A percentile compares a stretch with the other conserved stretches of the same genome.
phyloP scores from a whole-genome alignment of 2,113 vertebrate genomes.

The Glareola pratincola region DNA sequence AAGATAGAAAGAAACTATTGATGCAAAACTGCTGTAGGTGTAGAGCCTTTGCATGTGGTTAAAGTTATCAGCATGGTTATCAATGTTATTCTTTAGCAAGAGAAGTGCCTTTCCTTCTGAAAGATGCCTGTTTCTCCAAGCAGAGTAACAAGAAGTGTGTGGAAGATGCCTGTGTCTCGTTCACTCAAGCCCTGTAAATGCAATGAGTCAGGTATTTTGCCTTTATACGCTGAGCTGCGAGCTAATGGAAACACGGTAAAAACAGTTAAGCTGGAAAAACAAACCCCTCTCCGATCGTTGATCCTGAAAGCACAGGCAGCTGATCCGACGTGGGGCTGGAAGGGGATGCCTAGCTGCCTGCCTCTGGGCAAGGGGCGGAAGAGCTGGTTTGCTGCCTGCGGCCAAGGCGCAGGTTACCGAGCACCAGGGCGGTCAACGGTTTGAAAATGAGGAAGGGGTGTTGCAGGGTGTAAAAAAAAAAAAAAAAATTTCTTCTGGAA shows the following conservation, averaged over 20 bases:
- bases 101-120: background rate
- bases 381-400: background rate
- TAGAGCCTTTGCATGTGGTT: background rate
- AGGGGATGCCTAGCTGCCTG: background rate
- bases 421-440: constrained; percentile 47
- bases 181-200: background rate
- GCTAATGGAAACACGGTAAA: background rate
- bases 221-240: background rate
- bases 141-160: background rate
- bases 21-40: background rate
- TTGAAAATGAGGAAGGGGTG: constrained; percentile 78
- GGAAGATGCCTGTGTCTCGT: background rate
- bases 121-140: background rate
- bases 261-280: background rate
- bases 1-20: background rate
- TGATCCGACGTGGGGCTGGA: background rate
- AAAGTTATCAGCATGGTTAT: background rate
- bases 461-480: constrained; percentile 51
- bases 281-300: background rate
- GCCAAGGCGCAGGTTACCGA: constrained; percentile 43
- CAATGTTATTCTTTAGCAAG: background rate
- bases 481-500: constrained; percentile 60
- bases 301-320: background rate
- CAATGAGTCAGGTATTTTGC: background rate
- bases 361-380: background rate